phyloP scores from a whole-genome alignment of 2,113 vertebrate genomes.

The Gymnobelideus leadbeateri region DNA sequence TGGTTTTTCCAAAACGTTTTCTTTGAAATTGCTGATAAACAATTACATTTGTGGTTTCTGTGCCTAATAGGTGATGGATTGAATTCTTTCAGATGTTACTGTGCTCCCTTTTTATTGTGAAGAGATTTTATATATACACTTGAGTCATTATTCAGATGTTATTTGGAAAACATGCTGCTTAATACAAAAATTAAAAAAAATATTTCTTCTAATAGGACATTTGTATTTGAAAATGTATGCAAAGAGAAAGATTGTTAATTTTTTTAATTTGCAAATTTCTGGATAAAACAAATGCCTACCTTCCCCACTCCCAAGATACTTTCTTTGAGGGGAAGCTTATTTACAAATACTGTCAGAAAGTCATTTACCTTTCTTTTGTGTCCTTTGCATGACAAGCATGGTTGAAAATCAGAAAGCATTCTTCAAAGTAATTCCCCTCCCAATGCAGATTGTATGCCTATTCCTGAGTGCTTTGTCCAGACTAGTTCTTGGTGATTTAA shows the following conservation, averaged over 20 bases:
- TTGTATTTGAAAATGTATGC: slow-evolving; percentile 14
- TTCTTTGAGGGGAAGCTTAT: slow-evolving; percentile 8
- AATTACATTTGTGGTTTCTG: neutral
- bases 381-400: slow-evolving; percentile 47
- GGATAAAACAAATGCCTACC: neutral
- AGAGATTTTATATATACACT: slow-evolving; percentile 18
- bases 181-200: neutral
- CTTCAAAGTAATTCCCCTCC: slow-evolving; percentile 35
- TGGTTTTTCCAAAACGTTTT: slow-evolving; percentile 20
- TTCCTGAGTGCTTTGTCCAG: slow-evolving; percentile 54
- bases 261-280: slow-evolving; percentile 54
- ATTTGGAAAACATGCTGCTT: slow-evolving; percentile 10
- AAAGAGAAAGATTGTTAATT: neutral
- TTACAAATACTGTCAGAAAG: slow-evolving; percentile 41
- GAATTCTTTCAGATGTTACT: neutral
- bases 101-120: slow-evolving; percentile 21
- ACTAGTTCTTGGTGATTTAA: slow-evolving; percentile 46
- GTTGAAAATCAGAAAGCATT: slow-evolving; percentile 56
- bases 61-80: neutral
- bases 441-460: slow-evolving; percentile 25
- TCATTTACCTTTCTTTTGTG: slow-evolving; percentile 21
- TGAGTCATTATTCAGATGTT: slow-evolving; percentile 15
- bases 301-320: neutral
- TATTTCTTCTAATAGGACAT: neutral
- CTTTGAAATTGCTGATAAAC: slow-evolving; percentile 31